Percentiles rank a stretch among this genome's conserved stretches.
These are phyloP conservation scores for Abrostola triplasia DNA, from an alignment of 2,888 invertebrate species.

Conservation along the genomic window DNA sequence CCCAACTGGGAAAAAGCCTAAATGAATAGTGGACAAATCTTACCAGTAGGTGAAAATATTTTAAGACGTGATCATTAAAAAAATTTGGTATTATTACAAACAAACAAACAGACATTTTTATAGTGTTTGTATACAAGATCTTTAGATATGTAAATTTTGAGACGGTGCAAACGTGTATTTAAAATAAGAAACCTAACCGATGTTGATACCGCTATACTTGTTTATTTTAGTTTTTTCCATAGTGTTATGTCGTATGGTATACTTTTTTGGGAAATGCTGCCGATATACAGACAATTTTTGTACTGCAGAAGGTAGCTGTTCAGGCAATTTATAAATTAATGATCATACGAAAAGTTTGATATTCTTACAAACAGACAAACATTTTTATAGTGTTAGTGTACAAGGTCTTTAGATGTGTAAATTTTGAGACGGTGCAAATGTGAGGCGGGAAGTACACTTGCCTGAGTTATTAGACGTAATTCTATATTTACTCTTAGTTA, in stretches of 20 bases:
- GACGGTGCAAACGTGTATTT: constrained; percentile 2
- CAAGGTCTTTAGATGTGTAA: not conserved
- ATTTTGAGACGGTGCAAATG: constrained; percentile 5
- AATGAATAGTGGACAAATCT: no score
- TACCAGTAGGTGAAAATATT: no score
- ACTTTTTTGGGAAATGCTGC: no score
- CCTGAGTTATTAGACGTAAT: constrained; percentile 3
- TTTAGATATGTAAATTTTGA: constrained; percentile 2
- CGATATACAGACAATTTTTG: no score
- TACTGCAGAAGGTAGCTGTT: no score
- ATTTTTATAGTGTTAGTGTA: not conserved
- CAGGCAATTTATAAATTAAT: not conserved
- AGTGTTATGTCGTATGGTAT: no score
- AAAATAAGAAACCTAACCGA: no score
- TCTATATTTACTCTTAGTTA: constrained; percentile 1
- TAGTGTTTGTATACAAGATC: not conserved
- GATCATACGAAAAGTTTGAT: not conserved
- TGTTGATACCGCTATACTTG: no score
- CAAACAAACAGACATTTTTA: not conserved
- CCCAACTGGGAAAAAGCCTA: no score
- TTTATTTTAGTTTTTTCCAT: no score
- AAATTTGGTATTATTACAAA: not conserved
- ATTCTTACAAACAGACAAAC: not conserved
- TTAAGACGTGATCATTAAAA: not conserved
- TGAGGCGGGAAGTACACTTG: not conserved